Evolutionary conservation across 2,797 vertebrate species (phyloP).

Genomic region (Chloroceryle amazona): DNA sequence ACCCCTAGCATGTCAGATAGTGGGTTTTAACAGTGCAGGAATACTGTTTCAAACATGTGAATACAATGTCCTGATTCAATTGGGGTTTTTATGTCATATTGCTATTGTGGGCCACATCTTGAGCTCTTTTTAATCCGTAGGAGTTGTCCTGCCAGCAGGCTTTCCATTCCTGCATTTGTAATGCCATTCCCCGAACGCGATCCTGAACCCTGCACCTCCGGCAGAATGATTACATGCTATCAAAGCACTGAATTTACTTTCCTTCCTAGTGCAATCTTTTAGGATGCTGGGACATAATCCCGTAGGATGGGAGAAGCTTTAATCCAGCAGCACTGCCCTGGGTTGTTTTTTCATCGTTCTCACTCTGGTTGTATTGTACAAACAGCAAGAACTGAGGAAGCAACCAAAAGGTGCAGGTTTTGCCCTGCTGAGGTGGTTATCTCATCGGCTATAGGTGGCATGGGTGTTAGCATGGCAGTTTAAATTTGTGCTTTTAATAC

Average conservation of each 20-base stretch:
- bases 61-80: background rate
- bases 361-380: background rate
- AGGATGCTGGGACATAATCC: background rate
- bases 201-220: background rate
- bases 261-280: background rate
- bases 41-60: background rate
- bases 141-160: background rate
- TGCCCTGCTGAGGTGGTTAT: background rate
- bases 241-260: background rate
- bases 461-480: background rate
- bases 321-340: background rate
- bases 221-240: background rate
- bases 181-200: background rate
- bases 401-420: background rate
- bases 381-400: background rate
- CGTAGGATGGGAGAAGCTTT: background rate
- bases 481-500: background rate
- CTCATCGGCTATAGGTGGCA: background rate
- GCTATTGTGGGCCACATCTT: background rate
- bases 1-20: background rate
- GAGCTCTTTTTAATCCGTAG: background rate
- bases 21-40: background rate
- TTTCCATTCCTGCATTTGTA: background rate
- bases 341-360: background rate
- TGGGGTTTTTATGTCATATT: background rate